A percentile compares a stretch with the other conserved stretches of the same genome.
Evolutionary conservation across 2,113 vertebrate species (phyloP).

Genomic region (Labrus mixtus): DNA sequence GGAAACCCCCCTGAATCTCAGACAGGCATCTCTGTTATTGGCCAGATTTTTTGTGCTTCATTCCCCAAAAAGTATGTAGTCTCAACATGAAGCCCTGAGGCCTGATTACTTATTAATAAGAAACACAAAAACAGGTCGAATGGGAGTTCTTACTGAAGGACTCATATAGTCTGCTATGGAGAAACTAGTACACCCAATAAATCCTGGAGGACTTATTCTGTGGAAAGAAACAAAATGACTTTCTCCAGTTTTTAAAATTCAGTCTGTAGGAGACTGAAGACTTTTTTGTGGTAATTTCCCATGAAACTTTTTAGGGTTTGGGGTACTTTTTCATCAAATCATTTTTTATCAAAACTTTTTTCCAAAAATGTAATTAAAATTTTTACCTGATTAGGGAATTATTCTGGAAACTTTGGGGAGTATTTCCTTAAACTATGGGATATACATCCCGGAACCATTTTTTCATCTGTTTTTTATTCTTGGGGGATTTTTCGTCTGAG

Average conservation of each 20-base stretch:
- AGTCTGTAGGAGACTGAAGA: not conserved
- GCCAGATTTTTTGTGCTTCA: slow-evolving; percentile 8
- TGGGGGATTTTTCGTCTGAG: too few species aligned
- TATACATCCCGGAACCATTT: too few species aligned
- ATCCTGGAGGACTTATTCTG: slow-evolving; percentile 46
- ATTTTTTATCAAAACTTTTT: too few species aligned
- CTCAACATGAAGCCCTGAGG: slow-evolving; percentile 29
- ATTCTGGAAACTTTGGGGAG: too few species aligned
- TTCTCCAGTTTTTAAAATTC: slow-evolving; percentile 19
- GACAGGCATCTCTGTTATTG: slow-evolving; percentile 23
- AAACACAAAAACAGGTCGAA: slow-evolving; percentile 42
- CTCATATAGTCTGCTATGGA: slow-evolving; percentile 53
- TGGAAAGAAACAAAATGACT: slow-evolving; percentile 56
- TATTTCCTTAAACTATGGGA: too few species aligned
- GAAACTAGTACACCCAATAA: slow-evolving; percentile 57
- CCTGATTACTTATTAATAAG: slow-evolving; percentile 38
- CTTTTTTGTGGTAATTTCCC: not conserved
- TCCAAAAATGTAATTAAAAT: too few species aligned
- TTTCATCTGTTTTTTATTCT: too few species aligned
- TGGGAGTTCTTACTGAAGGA: slow-evolving; percentile 59
- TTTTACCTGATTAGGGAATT: too few species aligned
- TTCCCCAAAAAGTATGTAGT: slow-evolving; percentile 21
- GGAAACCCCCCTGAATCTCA: slow-evolving; percentile 60
- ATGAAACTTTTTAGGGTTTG: too few species aligned
- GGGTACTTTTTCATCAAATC: too few species aligned